A percentile compares a stretch with the other conserved stretches of the same genome.
phyloP scores from a whole-genome alignment of 2,888 invertebrate species.

The Spilarctia lutea region DNA sequence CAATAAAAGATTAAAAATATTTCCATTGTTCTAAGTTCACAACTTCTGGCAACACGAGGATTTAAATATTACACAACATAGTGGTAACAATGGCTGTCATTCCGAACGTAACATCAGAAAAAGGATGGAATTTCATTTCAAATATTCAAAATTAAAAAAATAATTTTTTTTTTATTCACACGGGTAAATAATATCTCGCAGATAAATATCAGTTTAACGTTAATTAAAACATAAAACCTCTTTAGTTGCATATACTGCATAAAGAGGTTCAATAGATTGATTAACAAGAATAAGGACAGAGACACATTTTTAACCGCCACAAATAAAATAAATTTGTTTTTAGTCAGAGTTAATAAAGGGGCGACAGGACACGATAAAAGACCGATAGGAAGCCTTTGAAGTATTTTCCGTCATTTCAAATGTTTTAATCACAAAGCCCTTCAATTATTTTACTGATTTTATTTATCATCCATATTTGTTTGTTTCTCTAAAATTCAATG shows the following conservation, averaged over 20 bases:
- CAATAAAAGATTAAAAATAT: slow-evolving; percentile 6
- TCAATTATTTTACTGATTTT: too few relatives aligned
- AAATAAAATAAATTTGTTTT: neutral
- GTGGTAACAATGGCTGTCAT: neutral
- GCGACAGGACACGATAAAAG: neutral
- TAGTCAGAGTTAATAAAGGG: neutral
- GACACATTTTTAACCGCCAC: too few relatives aligned
- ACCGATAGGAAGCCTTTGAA: slow-evolving; percentile 1
- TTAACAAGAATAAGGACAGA: too few relatives aligned
- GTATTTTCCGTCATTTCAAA: neutral
- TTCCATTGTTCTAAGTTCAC: neutral
- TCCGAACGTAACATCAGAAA: neutral
- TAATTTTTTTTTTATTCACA: neutral
- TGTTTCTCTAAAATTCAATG: neutral
- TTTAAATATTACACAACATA: neutral
- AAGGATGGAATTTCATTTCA: neutral
- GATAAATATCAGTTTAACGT: neutral
- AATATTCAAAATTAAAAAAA: neutral
- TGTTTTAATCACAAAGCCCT: too few relatives aligned
- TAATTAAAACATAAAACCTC: neutral
- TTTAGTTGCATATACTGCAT: neutral
- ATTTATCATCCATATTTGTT: neutral
- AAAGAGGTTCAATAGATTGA: too few relatives aligned
- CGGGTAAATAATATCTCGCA: neutral
- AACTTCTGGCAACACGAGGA: neutral